These are phyloP conservation scores for Choreutis nemorana DNA, from an alignment of 2,888 invertebrate genomes.

Conservation along the genomic window DNA sequence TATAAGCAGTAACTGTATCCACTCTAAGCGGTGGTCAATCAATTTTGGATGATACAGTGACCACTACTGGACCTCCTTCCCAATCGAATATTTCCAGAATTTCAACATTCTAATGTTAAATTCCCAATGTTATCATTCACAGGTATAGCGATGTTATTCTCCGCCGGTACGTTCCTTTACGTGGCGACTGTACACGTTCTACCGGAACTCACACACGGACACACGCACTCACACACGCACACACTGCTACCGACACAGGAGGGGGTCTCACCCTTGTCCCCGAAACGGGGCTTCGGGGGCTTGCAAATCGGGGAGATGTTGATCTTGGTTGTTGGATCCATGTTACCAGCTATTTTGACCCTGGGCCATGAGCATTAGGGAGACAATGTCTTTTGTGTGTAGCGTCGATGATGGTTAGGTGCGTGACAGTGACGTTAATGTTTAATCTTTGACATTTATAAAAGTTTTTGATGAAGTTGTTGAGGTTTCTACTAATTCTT, in stretches of 20 bases:
- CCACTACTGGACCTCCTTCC: no score
- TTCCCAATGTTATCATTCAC: no score
- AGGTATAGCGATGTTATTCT: conserved; percentile 96
- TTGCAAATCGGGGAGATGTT: conserved; percentile 82
- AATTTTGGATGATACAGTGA: no score
- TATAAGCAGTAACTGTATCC: no score
- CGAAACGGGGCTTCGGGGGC: conserved; percentile 52
- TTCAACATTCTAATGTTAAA: no score
- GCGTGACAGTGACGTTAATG: no score
- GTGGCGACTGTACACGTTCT: conserved; percentile 98
- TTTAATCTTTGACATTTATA: no score
- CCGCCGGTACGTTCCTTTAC: conserved; percentile 98
- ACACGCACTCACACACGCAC: conserved; percentile 46
- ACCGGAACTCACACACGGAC: conserved; percentile 83
- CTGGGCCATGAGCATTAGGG: conserved; percentile 88
- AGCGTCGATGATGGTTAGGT: neutral
- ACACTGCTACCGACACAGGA: conserved; percentile 40
- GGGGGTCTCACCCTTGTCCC: conserved; percentile 23
- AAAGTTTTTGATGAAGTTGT: no score
- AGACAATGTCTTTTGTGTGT: neutral
- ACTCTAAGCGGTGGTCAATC: no score
- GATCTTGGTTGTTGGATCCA: conserved; percentile 84
- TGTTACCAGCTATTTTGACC: conserved; percentile 89
- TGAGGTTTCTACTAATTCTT: no score
- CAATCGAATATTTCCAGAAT: no score